Base-by-base conservation (phyloP, 2,888 invertebrate species). In the Diarsia rubi region DNA sequence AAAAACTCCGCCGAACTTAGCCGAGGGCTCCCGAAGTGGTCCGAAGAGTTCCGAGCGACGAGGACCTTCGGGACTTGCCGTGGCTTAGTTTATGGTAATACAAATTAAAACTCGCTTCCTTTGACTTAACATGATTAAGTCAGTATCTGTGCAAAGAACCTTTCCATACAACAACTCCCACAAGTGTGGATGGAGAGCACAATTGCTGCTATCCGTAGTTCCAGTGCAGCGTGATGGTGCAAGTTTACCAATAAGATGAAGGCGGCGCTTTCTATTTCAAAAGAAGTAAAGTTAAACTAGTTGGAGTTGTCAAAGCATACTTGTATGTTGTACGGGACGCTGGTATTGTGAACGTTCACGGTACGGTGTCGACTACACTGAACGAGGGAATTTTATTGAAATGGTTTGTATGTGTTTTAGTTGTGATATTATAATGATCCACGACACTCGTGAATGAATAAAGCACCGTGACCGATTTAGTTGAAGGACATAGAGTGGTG, bases 1-100 rank as follows among this genome's bases (percentile, higher is more conserved):
- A 81, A 82, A 83, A 88, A 86, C 77, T 78, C 59, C 9, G 1
- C 65, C 69, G 71, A 83, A 78, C 59, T 63, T 77, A 21, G 24
- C 73, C 85, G 76, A 76, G n/a, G 27, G 31, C 16, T 14, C 0
- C 76, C 84, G 85, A 73, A 75, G 47, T 47, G 27, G 4, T 31
- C 47, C 75, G 52, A 75, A 67, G 31, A 12, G 31, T 52, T 42
- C 52, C 68, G 47, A 77, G 45, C 31, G 14, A 37, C 31, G 27
- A 65, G n/a, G 21, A 69, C 79, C 64, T 57, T 42, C 45, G 45
- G 14, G 64, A 69, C 27, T 66, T 27, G 63, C 62, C 68, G 49
- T 54, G 3, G 52, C 16, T 64, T 70, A 42, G 42, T 74, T 83
- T 80, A 83, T 75, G 75, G 45, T 84, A 71, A 82, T 75, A n/a